Evolutionary conservation across 2,113 vertebrate genomes (phyloP).

Genomic region (Chloropsis hardwickii): DNA sequence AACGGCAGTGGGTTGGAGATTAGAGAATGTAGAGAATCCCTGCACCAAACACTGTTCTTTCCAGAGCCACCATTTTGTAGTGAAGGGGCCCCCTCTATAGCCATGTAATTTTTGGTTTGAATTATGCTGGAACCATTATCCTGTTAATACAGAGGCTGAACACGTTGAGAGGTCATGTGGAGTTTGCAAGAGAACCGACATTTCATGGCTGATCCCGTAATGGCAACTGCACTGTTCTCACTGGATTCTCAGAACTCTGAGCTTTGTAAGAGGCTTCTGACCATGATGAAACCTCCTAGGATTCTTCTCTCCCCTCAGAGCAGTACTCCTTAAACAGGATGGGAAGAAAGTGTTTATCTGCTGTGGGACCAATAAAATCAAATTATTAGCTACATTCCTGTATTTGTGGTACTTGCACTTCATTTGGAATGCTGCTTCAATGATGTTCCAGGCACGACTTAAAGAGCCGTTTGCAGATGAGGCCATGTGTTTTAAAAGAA

Average conservation of each 20-base stretch:
- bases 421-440: background rate
- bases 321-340: background rate
- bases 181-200: background rate
- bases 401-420: background rate
- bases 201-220: background rate
- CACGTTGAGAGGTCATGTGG: background rate
- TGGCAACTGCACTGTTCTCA: background rate
- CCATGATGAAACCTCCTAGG: background rate
- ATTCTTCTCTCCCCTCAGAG: background rate
- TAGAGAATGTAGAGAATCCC: fast-evolving
- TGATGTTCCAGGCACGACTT: background rate
- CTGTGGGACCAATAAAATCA: background rate
- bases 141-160: background rate
- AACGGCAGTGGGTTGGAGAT: background rate
- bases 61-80: background rate
- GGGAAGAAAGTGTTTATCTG: background rate
- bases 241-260: background rate
- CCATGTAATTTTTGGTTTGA: background rate
- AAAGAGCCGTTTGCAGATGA: background rate
- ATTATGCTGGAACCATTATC: background rate
- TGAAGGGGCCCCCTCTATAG: background rate
- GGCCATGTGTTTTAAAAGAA: background rate
- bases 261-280: background rate
- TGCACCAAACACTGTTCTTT: background rate
- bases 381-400: background rate